These are phyloP conservation scores for Apogon talboti DNA, from an alignment of 2,797 vertebrate genomes.

Conservation along the genomic window DNA sequence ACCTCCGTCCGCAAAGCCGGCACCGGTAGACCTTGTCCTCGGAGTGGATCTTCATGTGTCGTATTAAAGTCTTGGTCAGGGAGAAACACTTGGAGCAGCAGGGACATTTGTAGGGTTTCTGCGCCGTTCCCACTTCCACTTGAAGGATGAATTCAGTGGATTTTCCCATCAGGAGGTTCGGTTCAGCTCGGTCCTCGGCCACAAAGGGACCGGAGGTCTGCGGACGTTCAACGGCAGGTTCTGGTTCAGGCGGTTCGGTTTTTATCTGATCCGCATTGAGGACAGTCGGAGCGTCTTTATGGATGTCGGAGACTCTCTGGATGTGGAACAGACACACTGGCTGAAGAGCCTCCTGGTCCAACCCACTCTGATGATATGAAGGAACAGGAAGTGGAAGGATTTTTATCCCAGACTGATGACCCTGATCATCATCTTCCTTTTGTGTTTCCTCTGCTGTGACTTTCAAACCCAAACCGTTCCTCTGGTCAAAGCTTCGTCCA, in stretches of 20 bases:
- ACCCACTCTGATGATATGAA: conserved; percentile 30
- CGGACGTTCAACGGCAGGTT: too few species aligned
- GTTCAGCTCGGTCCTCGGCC: not conserved
- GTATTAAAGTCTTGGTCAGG: conserved; percentile 45
- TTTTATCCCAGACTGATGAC: not conserved
- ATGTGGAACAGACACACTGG: conserved; percentile 51
- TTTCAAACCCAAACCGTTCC: not conserved
- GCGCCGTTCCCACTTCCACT: conserved; percentile 27
- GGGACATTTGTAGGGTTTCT: conserved; percentile 57
- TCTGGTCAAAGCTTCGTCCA: conserved; percentile 21
- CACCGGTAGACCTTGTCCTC: conserved; percentile 48
- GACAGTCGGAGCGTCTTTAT: conserved; percentile 7
- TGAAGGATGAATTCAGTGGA: not conserved
- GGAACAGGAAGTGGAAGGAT: conserved; percentile 13
- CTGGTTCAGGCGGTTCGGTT: conserved; percentile 8
- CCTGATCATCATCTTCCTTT: not conserved
- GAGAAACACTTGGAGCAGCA: conserved; percentile 55
- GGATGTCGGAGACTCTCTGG: conserved; percentile 36
- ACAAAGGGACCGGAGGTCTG: too few species aligned
- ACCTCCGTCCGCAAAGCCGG: conserved; percentile 42
- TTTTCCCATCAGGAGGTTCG: not conserved
- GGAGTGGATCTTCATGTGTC: conserved; percentile 50
- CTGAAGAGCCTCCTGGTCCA: conserved; percentile 49
- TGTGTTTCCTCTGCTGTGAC: conserved; percentile 7
- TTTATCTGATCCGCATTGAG: conserved; percentile 14